Base-by-base conservation (phyloP, 2,888 invertebrate genomes). In the Amblyteles armatorius region DNA sequence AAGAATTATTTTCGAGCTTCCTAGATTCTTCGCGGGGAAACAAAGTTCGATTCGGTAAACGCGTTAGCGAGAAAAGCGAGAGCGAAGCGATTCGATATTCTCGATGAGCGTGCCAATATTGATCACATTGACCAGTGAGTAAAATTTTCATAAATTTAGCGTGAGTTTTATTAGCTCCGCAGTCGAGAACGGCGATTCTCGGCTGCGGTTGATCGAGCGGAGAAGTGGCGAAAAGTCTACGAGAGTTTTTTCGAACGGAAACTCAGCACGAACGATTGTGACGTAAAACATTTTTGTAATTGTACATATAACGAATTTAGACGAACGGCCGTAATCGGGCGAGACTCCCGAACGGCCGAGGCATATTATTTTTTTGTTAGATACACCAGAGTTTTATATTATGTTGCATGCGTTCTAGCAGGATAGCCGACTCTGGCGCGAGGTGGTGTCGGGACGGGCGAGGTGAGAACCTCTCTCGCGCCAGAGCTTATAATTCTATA, bases 311-410 rank as follows among this genome's bases (percentile, higher is more conserved):
- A 52, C 40, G 67, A 50, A 72, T 79, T 72, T 19, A 79, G 67
- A 69, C 73, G 50, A 74, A 71, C 67, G 65, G 60, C 77, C 26
- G 11, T 33, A 19, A 72, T 67, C 63, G 60, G 33, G 22, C 13
- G 22, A 71, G 5, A 44, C 29, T 69, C 40, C 73, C 36, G 29
- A 60, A 22, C 33, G 60, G 60, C 79, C 73, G 73, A 69, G 55
- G 33, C 71, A 72, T 79, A 82, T 82, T 71, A 68, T 44, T 78
- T 68, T 78, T 82, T 85, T 80, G 77, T 82, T 88, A 82, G 73
- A 84, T 63, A 77, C 79, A 86, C 82, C 82, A 87, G 88, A 87
- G 87, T 88, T 88, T 88, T 85, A 86, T 84, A 82, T 87, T 87
- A 87, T 60, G 87, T 87, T 87, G 87, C 88, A 88, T 88, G 87